Conservation (phyloP, 2,113 vertebrate genomes). For the Scalopus aquaticus region DNA sequence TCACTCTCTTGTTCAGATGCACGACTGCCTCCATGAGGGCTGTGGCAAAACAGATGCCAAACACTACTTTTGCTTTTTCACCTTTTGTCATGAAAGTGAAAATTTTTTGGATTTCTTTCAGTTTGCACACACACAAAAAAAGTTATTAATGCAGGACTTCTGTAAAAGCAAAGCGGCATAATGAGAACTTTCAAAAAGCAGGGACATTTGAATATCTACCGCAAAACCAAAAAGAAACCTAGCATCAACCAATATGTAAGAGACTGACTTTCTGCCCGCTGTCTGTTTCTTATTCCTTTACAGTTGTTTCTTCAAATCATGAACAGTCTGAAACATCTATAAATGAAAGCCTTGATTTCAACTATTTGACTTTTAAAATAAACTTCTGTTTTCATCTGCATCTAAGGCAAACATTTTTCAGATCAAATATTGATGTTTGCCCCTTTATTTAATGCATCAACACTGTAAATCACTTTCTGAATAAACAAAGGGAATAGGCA, state of each 20-base stretch:
- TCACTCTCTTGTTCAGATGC: neutral
- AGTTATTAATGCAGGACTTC: neutral
- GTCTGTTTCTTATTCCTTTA: neutral
- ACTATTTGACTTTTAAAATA: neutral
- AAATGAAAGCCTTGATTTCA: neutral
- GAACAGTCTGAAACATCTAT: neutral
- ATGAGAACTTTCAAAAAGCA: neutral
- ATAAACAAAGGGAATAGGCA: neutral
- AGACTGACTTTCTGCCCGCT: neutral
- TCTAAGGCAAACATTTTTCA: constrained; percentile 31
- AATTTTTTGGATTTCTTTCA: neutral
- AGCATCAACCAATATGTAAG: neutral
- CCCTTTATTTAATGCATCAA: constrained; percentile 11
- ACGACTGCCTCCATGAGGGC: neutral
- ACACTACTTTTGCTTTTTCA: neutral
- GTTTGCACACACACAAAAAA: neutral
- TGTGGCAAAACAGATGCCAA: neutral
- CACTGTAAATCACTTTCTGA: neutral
- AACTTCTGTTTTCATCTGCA: neutral
- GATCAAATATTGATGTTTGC: neutral
- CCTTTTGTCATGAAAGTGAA: neutral
- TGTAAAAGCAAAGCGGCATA: neutral
- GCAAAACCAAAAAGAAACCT: neutral
- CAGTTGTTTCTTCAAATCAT: constrained; percentile 31
- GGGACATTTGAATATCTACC: neutral